Evolutionary conservation across 2,888 invertebrate species (phyloP).

Genomic region (Lepeophtheirus nordmannii): DNA sequence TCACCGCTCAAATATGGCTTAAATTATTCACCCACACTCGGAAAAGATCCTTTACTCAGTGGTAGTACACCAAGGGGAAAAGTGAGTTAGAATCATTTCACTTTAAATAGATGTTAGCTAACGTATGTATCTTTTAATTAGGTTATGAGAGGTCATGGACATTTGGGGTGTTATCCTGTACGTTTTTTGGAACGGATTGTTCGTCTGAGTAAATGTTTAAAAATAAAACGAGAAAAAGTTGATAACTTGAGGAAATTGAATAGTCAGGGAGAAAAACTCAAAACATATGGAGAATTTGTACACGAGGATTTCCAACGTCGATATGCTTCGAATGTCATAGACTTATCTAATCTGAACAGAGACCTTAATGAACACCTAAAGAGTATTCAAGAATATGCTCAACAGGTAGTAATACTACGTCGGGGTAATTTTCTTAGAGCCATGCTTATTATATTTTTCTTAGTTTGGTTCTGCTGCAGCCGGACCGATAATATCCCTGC

Average conservation of each 20-base stretch:
- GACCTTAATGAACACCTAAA: slow-evolving; percentile 70
- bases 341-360: slow-evolving; percentile 75
- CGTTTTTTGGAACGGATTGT: slow-evolving; percentile 64
- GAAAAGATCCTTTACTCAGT: slow-evolving; percentile 29
- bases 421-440: neutral
- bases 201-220: slow-evolving; percentile 65
- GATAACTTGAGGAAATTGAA: slow-evolving; percentile 68
- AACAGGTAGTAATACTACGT: slow-evolving; percentile 41
- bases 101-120: neutral
- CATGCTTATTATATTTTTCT: slow-evolving; percentile 22
- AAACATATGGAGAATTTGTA: slow-evolving; percentile 59
- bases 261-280: slow-evolving; percentile 69
- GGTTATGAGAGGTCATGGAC: slow-evolving; percentile 38
- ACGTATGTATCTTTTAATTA: slow-evolving; percentile 9
- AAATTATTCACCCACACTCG: slow-evolving; percentile 39
- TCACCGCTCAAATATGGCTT: slow-evolving; percentile 34
- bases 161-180: slow-evolving; percentile 64
- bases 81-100: slow-evolving; percentile 7
- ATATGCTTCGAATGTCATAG: slow-evolving; percentile 69
- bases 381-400: slow-evolving; percentile 65
- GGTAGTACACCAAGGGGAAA: slow-evolving; percentile 26
- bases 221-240: slow-evolving; percentile 63
- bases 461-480: slow-evolving; percentile 68
- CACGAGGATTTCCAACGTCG: slow-evolving; percentile 74
- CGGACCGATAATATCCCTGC: slow-evolving; percentile 68